Conservation (phyloP, 35 echinoderm and acorn worm species). For the Acanthaster planci region DNA sequence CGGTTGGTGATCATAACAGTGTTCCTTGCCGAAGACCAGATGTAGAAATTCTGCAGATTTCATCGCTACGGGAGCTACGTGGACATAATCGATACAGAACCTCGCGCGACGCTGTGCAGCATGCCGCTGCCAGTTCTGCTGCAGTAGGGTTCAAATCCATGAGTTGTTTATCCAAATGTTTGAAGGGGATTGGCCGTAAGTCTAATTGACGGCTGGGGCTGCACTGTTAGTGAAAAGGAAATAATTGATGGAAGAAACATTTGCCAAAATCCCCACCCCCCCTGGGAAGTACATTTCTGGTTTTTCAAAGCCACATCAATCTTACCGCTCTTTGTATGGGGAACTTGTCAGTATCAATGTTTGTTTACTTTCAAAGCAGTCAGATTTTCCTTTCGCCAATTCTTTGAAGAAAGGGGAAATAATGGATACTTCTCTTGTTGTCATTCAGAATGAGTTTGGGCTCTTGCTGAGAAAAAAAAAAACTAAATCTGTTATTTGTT, state of each 20-base stretch:
- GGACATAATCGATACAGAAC: no score
- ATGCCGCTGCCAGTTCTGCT: no score
- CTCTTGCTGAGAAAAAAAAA: no score
- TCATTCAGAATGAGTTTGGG: no score
- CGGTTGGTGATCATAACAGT: no score
- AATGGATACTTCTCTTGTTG: no score
- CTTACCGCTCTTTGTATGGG: neutral
- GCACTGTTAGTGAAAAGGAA: neutral
- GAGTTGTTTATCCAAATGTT: neutral
- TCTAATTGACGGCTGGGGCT: neutral
- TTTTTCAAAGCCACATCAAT: neutral
- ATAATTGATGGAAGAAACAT: slow-evolving; percentile 3
- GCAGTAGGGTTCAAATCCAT: neutral
- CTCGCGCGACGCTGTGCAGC: no score
- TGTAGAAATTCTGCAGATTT: no score
- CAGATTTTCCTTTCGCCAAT: neutral
- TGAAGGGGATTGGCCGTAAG: slow-evolving; percentile 3
- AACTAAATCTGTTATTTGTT: no score
- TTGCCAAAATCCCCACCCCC: slow-evolving; percentile 12
- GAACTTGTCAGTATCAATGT: slow-evolving; percentile 26
- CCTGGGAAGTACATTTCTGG: slow-evolving; percentile 9
- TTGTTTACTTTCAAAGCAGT: slow-evolving; percentile 24
- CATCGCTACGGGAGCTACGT: no score
- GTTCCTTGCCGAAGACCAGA: no score
- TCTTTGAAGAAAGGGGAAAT: no score